A percentile compares a stretch with the other conserved stretches of the same genome.
Conservation (phyloP, 2,797 vertebrate species). For the Xenops minutus region DNA sequence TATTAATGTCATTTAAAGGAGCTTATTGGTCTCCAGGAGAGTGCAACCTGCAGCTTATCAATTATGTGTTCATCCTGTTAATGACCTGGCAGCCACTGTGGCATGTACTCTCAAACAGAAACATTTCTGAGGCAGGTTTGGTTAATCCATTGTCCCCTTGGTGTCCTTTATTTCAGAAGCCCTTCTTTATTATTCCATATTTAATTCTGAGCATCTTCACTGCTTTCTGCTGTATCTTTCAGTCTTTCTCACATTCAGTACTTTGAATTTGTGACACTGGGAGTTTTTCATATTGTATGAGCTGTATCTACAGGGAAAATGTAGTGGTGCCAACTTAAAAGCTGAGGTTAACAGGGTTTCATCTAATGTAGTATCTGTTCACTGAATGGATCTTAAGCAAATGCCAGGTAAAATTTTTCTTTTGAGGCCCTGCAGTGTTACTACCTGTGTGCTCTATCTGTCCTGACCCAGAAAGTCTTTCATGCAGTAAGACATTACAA, state of each 20-base stretch:
- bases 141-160: not conserved
- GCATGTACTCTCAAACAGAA: not conserved
- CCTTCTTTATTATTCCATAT: not conserved
- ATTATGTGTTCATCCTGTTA: conserved; percentile 46
- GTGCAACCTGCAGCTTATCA: not conserved
- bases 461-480: conserved; percentile 38
- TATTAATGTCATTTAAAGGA: conserved; percentile 51
- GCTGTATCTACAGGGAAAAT: not conserved
- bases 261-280: not conserved
- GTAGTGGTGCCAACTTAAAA: not conserved
- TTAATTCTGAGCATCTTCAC: not conserved
- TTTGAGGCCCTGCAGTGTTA: not conserved
- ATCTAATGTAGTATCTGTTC: not conserved
- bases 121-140: not conserved
- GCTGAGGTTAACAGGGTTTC: not conserved
- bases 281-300: not conserved
- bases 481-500: not conserved
- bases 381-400: not conserved
- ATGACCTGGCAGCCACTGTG: not conserved
- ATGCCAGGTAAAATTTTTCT: not conserved
- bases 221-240: not conserved
- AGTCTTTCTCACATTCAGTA: not conserved
- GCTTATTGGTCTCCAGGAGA: conserved; percentile 31
- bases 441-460: not conserved
- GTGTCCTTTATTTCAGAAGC: not conserved